Evolutionary conservation across 2,888 invertebrate genomes (phyloP).

Genomic region (Drosophila ustulata): DNA sequence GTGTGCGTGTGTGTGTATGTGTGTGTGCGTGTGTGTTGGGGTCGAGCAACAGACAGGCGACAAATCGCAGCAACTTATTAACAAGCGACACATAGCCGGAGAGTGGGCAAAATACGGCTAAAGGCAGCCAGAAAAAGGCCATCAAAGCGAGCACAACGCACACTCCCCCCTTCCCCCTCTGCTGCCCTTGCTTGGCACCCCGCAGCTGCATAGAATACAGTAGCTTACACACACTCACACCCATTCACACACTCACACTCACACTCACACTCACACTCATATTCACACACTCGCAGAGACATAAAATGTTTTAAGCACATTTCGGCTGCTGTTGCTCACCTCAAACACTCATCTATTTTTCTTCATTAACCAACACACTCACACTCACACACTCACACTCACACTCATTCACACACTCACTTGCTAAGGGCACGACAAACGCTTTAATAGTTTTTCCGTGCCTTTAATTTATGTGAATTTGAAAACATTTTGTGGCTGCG

Average conservation of each 20-base stretch:
- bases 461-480: slow-evolving; percentile 77
- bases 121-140: slow-evolving; percentile 26
- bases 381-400: slow-evolving; percentile 19
- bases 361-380: slow-evolving; percentile 61
- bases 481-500: slow-evolving; percentile 52
- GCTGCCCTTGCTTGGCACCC: slow-evolving; percentile 40
- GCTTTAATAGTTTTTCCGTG: slow-evolving; percentile 75
- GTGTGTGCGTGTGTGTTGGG: slow-evolving; percentile 25
- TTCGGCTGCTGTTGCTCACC: slow-evolving; percentile 48
- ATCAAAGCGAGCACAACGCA: slow-evolving; percentile 34
- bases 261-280: not conserved
- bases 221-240: slow-evolving; percentile 9
- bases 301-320: slow-evolving; percentile 53
- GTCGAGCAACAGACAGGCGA: slow-evolving; percentile 61
- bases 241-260: slow-evolving; percentile 4
- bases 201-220: slow-evolving; percentile 52
- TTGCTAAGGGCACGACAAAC: slow-evolving; percentile 53
- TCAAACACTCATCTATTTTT: slow-evolving; percentile 63
- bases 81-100: slow-evolving; percentile 43
- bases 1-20: slow-evolving; percentile 11
- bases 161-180: slow-evolving; percentile 13
- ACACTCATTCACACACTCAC: slow-evolving; percentile 12
- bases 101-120: slow-evolving; percentile 3
- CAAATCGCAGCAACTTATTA: slow-evolving; percentile 76
- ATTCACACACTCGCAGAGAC: slow-evolving; percentile 16